Evolutionary conservation across 2,113 vertebrate genomes (phyloP).

Genomic region (Osmerus mordax): DNA sequence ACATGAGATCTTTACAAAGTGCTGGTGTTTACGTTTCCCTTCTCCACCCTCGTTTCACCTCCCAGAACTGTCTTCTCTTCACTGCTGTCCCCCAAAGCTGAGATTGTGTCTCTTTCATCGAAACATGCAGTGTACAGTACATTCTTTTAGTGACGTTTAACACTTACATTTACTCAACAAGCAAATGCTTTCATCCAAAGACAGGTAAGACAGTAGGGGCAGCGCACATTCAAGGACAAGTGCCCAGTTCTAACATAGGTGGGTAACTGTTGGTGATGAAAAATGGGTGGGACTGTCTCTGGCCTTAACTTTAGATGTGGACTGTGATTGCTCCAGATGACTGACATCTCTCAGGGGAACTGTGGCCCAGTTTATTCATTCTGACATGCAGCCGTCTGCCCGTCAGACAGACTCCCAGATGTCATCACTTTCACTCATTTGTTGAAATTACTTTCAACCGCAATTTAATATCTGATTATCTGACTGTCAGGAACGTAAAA

Average conservation of each 20-base stretch:
- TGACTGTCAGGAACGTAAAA: constrained; percentile 63
- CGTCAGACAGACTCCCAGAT: constrained; percentile 82
- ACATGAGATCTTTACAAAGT: constrained; percentile 1
- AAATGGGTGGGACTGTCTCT: constrained; percentile 7
- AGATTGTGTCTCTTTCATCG: too few species aligned
- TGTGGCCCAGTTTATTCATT: constrained; percentile 75
- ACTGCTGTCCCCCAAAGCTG: too few species aligned
- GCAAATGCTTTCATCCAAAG: too few species aligned
- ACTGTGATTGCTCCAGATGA: constrained; percentile 27
- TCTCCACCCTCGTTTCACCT: neutral
- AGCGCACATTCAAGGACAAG: too few species aligned
- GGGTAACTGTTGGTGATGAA: neutral
- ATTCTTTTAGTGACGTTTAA: too few species aligned
- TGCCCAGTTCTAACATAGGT: neutral
- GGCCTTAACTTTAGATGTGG: constrained; percentile 4
- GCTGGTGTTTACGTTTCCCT: neutral
- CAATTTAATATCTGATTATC: constrained; percentile 83
- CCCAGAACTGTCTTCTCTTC: too few species aligned
- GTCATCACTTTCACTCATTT: constrained; percentile 81
- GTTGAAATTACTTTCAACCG: constrained; percentile 79
- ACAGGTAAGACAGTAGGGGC: too few species aligned
- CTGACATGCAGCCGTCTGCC: constrained; percentile 75
- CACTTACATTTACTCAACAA: too few species aligned
- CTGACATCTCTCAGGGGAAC: constrained; percentile 65
- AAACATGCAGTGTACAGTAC: too few species aligned